These are phyloP conservation scores for Octopus sinensis DNA, from an alignment of 1,140 invertebrate species.

Conservation along the genomic window DNA sequence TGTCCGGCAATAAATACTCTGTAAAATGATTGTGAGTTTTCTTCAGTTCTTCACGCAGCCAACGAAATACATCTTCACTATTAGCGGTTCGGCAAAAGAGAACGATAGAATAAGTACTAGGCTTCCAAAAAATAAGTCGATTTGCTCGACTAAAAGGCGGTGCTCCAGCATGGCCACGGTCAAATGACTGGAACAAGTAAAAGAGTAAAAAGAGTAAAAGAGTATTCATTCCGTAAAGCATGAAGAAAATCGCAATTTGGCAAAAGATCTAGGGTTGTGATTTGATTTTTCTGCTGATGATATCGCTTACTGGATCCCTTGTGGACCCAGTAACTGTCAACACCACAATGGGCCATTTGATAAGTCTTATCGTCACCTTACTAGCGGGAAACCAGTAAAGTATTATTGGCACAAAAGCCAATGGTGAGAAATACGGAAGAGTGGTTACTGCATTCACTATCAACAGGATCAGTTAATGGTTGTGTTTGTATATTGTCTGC, in stretches of 20 bases:
- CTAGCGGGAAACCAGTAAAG: background rate
- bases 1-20: no score
- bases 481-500: constrained; percentile 33
- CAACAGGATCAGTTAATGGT: constrained; percentile 30
- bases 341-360: background rate
- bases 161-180: no score
- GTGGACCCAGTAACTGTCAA: constrained; percentile 9
- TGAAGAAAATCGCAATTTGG: background rate
- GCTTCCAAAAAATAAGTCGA: no score
- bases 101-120: no score
- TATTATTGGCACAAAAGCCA: constrained; percentile 22
- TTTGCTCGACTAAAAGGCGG: no score
- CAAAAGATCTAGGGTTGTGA: background rate
- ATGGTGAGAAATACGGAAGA: constrained; percentile 20
- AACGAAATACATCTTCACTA: no score
- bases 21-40: no score
- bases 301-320: background rate
- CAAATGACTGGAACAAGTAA: no score
- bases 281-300: constrained; percentile 10
- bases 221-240: background rate
- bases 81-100: no score
- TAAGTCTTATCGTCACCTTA: background rate
- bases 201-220: no score
- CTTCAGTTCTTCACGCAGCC: no score
- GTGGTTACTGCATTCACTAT: constrained; percentile 31